Evolutionary conservation across 2,113 vertebrate species (phyloP), one percentile per base, ranked within the genome.

Genomic region (Poeciliopsis turrubarensis): DNA sequence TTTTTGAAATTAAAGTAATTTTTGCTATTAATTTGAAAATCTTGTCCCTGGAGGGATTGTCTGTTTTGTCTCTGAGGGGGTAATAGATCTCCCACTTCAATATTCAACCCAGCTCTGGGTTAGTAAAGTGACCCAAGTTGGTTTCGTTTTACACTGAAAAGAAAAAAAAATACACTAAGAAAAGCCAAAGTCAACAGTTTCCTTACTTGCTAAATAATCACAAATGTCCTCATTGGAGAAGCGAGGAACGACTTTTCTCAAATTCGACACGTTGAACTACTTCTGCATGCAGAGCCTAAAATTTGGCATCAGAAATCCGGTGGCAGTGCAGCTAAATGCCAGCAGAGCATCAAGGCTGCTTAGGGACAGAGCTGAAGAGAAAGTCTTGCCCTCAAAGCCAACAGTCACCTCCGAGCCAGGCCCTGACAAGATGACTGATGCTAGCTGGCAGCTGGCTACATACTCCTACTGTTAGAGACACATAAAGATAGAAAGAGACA

Each of bases 381-480:
- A 87, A 79, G 77, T 83, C 60, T 75, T 85, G 85, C 81, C 88
- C 88, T 90, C 75, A 73, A 82, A 89, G 81, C 85, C 88, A 88
- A 77, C 73, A 86, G 74, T 84, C 70, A 86, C 84, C 75, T 78
- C 79, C 51, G 78, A 87, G 90, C 87, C 87, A 86, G 81, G 81
- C 85, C 83, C 87, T 90, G 92, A 92, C 90, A 92, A 89, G 80
- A 83, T 93, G 90, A 93, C 77, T 89, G 92, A 93, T 93, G 87
- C 85, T 88, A n/a, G 86, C 87, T 92, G 92, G 92, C 92, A 93
- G 88, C 88, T 77, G 88, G 87, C 88, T 86, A 85, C 90, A 88
- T 87, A 81, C 90, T 87, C 92, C 90, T 83, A 88, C 92, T 87
- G 92, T 88, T 91, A 87, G 88, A 90, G 83, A 77, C 84, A 87